phyloP scores from a whole-genome alignment of 2,797 vertebrate genomes.

The Lutjanus campechanus region DNA sequence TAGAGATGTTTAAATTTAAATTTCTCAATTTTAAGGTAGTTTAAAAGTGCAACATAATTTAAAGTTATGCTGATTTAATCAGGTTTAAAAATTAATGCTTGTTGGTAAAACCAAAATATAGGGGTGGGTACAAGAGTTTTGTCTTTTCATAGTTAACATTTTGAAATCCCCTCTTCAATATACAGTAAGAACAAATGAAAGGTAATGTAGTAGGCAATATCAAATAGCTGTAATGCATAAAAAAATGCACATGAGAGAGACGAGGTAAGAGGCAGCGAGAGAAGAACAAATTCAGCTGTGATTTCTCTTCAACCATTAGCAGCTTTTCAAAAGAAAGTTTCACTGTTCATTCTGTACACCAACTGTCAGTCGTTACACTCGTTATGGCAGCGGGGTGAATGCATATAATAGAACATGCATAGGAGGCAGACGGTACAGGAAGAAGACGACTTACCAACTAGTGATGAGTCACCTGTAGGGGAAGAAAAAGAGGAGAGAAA shows the following conservation, averaged over 20 bases:
- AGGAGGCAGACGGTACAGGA: slow-evolving; percentile 23
- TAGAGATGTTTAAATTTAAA: no score
- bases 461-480: slow-evolving; percentile 83
- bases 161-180: slow-evolving; percentile 28
- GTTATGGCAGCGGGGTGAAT: neutral
- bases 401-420: neutral
- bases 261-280: neutral
- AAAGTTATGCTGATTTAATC: no score
- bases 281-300: neutral
- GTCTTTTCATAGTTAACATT: slow-evolving; percentile 40
- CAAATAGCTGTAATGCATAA: slow-evolving; percentile 33
- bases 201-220: slow-evolving; percentile 39
- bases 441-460: slow-evolving; percentile 80
- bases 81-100: no score
- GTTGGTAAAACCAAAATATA: no score
- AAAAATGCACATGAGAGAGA: slow-evolving; percentile 6
- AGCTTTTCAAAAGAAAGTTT: neutral
- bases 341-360: neutral
- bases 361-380: neutral
- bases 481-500: slow-evolving; percentile 43
- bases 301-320: slow-evolving; percentile 26
- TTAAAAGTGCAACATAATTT: no score
- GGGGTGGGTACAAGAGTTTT: neutral
- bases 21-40: no score
- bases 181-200: slow-evolving; percentile 42